A percentile compares a stretch with the other conserved stretches of the same genome.
These are phyloP conservation scores for Gorsachius magnificus DNA, from an alignment of 2,797 vertebrate species.

Conservation along the genomic window DNA sequence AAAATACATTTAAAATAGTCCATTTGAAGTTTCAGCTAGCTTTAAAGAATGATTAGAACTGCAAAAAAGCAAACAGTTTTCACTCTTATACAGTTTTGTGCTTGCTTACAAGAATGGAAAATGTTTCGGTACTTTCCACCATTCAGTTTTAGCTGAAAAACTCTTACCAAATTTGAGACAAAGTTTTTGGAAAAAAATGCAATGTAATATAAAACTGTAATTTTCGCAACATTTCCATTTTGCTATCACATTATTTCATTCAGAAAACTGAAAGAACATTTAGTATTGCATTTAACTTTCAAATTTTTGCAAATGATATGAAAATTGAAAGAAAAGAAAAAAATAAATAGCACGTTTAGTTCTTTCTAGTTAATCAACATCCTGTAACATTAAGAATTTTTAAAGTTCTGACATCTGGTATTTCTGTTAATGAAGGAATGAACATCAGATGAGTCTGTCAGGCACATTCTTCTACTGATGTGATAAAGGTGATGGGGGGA, in stretches of 20 bases:
- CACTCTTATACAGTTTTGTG: not conserved
- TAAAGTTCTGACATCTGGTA: not conserved
- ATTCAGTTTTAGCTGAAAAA: not conserved
- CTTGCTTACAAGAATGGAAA: not conserved
- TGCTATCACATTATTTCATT: not conserved
- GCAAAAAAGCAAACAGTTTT: not conserved
- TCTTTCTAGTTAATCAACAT: not conserved
- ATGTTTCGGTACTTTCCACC: not conserved
- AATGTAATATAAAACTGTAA: not conserved
- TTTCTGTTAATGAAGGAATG: not conserved
- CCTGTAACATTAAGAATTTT: not conserved
- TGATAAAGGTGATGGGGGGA: not conserved
- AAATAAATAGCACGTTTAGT: too few species aligned
- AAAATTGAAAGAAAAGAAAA: rapidly evolving
- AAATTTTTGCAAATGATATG: not conserved
- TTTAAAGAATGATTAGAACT: not conserved
- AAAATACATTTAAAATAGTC: not conserved
- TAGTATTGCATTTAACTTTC: not conserved
- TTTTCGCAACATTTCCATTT: not conserved
- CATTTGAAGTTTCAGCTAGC: not conserved
- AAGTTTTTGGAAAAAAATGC: not conserved
- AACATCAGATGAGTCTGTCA: not conserved
- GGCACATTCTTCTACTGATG: not conserved
- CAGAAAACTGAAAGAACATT: not conserved
- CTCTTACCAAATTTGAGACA: not conserved